Conservation (phyloP, 35 echinoderm and acorn worm species). For the Strongylocentrotus purpuratus region DNA sequence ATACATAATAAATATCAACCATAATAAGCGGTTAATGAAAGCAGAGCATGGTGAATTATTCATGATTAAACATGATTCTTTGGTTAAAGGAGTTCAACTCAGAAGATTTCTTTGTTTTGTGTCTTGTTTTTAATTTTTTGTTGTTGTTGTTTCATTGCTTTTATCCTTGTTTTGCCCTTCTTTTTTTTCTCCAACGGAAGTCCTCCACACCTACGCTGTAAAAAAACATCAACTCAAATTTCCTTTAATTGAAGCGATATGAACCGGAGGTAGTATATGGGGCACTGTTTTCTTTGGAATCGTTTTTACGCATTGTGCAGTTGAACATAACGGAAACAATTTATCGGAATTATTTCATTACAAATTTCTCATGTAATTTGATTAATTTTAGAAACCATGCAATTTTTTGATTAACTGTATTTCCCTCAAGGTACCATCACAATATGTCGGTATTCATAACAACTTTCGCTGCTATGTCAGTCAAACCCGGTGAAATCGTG, state of each 20-base stretch:
- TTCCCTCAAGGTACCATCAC: too few species aligned
- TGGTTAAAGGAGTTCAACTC: too few species aligned
- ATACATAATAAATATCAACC: too few species aligned
- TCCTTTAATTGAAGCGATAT: too few species aligned
- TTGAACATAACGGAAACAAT: background rate
- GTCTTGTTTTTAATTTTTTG: background rate
- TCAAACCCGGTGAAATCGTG: background rate
- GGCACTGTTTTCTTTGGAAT: too few species aligned
- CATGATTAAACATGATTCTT: too few species aligned
- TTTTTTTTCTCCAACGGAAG: background rate
- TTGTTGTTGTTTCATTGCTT: background rate
- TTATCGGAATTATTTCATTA: background rate
- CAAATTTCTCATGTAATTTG: background rate
- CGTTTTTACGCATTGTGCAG: background rate
- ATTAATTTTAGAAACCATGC: background rate
- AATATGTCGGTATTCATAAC: background rate
- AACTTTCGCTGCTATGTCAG: background rate
- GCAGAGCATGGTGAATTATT: too few species aligned
- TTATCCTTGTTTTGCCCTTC: background rate
- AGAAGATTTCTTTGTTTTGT: too few species aligned
- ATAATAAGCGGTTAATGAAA: too few species aligned
- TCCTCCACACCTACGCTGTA: background rate
- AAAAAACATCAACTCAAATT: too few species aligned
- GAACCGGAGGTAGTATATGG: too few species aligned
- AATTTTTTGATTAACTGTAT: background rate